Evolutionary conservation across 2,888 invertebrate genomes (phyloP).

Genomic region (Eubasilissa splendida): DNA sequence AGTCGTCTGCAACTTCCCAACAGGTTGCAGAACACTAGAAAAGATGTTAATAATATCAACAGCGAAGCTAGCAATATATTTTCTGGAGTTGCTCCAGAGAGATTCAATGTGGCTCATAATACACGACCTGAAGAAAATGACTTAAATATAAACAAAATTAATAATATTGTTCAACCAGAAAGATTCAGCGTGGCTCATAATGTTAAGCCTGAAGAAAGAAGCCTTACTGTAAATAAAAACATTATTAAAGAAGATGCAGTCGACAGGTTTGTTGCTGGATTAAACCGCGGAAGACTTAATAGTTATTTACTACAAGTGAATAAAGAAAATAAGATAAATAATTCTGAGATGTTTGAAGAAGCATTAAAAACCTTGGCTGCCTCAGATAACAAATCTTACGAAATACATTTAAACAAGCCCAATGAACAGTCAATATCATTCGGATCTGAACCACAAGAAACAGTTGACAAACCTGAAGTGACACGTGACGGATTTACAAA

Average conservation of each 20-base stretch:
- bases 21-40: not conserved
- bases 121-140: not conserved
- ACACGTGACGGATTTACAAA: not conserved
- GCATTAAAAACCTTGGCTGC: too few species aligned
- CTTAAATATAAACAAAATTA: not conserved
- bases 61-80: not conserved
- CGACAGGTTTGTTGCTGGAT: not conserved
- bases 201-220: not conserved
- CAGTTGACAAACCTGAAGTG: not conserved
- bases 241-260: conserved; percentile 16
- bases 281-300: not conserved
- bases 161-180: not conserved
- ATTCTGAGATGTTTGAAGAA: not conserved
- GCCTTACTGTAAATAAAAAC: not conserved
- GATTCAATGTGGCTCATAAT: conserved; percentile 5
- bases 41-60: not conserved
- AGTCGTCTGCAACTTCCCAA: not conserved
- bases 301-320: not conserved
- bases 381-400: too few species aligned
- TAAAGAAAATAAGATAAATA: not conserved
- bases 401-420: too few species aligned
- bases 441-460: not conserved
- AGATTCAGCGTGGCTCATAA: conserved; percentile 1
- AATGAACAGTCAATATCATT: not conserved
- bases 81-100: not conserved